These are phyloP conservation scores for Halichoeres trimaculatus DNA, from an alignment of 2,113 vertebrate species.

Conservation along the genomic window DNA sequence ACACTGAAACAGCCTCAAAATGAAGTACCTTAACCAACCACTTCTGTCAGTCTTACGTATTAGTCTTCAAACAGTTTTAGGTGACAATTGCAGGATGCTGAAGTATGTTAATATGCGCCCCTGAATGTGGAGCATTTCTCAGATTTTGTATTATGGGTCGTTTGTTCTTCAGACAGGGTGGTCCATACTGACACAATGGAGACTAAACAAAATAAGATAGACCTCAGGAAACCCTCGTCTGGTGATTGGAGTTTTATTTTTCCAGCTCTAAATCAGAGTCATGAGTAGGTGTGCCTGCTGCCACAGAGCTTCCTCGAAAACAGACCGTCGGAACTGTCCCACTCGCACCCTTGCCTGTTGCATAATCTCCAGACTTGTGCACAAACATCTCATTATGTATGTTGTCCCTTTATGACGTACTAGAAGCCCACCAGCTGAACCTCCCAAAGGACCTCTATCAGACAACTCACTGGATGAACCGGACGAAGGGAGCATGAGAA, in stretches of 20 bases:
- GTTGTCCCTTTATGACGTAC: slow-evolving; percentile 6
- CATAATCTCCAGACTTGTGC: slow-evolving; percentile 55
- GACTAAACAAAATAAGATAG: slow-evolving; percentile 55
- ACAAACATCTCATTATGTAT: slow-evolving; percentile 48
- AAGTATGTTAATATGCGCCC: slow-evolving; percentile 18
- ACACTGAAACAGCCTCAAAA: background rate
- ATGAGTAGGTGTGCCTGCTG: slow-evolving; percentile 55
- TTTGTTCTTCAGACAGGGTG: slow-evolving; percentile 16
- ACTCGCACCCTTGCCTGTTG: slow-evolving; percentile 47
- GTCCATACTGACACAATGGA: slow-evolving; percentile 51
- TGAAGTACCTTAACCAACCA: slow-evolving; percentile 1
- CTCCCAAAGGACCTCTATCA: background rate
- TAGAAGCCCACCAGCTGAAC: slow-evolving; percentile 19
- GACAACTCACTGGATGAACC: slow-evolving; percentile 20
- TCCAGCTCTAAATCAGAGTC: slow-evolving; percentile 65
- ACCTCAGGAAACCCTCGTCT: slow-evolving; percentile 12
- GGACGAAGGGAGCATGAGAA: slow-evolving; percentile 50
- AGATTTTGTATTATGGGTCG: slow-evolving; percentile 21
- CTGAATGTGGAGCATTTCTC: slow-evolving; percentile 8
- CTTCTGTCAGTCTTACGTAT: background rate
- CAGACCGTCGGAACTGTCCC: slow-evolving; percentile 57
- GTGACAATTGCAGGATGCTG: slow-evolving; percentile 53
- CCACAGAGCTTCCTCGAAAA: slow-evolving; percentile 64
- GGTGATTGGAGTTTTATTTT: slow-evolving; percentile 43
- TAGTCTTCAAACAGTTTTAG: slow-evolving; percentile 7